Percentiles rank a stretch among this genome's conserved stretches.
Conservation (phyloP, 1,140 invertebrate genomes). For the Tetragnatha versicolor region DNA sequence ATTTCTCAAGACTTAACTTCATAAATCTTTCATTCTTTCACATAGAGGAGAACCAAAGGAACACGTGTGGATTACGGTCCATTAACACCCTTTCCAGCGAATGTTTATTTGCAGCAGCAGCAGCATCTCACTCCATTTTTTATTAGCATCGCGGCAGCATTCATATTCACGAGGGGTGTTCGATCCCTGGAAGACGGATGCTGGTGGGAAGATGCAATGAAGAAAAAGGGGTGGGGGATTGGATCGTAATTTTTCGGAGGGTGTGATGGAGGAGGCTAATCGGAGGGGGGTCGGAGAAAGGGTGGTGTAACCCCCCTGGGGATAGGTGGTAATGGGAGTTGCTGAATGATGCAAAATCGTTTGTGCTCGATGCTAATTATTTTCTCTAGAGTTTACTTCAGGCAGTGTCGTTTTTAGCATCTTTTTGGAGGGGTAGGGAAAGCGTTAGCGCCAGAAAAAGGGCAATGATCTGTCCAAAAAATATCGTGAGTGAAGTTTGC, state of each 20-base stretch:
- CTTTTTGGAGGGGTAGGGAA: too few species aligned
- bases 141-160: neutral
- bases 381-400: too few species aligned
- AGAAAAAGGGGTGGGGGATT: neutral
- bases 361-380: too few species aligned
- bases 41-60: too few species aligned
- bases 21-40: too few species aligned
- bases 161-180: neutral
- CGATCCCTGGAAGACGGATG: neutral
- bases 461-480: too few species aligned
- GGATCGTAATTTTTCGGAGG: slow-evolving; percentile 5
- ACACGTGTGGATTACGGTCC: slow-evolving; percentile 24
- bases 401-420: too few species aligned
- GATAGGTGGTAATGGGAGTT: neutral
- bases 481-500: too few species aligned
- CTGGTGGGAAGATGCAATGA: neutral
- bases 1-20: neutral
- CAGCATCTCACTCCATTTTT: neutral
- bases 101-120: slow-evolving; percentile 35
- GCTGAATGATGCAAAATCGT: too few species aligned
- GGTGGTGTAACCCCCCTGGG: neutral
- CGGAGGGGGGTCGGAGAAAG: neutral
- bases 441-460: too few species aligned
- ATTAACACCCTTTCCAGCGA: slow-evolving; percentile 42
- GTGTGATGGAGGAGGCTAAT: slow-evolving; percentile 34